Conservation (phyloP, 2,113 vertebrate genomes). For the Chaetura pelagica region DNA sequence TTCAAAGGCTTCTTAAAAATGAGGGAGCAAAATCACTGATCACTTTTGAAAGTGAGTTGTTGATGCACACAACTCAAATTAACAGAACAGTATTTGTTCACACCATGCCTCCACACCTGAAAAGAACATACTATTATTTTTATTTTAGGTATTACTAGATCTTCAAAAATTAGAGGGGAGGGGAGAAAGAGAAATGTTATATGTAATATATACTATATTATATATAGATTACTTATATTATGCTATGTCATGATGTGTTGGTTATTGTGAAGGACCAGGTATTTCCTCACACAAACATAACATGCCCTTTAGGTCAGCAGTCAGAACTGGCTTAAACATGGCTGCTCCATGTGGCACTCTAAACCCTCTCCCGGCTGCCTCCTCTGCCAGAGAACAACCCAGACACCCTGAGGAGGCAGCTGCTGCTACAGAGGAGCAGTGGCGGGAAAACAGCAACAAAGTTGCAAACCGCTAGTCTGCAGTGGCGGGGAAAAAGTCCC, state of each 20-base stretch:
- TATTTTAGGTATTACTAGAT: neutral
- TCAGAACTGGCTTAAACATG: too few species aligned
- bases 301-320: too few species aligned
- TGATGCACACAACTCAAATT: neutral
- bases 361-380: too few species aligned
- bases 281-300: too few species aligned
- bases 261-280: too few species aligned
- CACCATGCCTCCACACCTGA: neutral
- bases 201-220: neutral
- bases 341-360: too few species aligned
- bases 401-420: too few species aligned
- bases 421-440: too few species aligned
- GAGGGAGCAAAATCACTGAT: neutral
- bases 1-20: neutral
- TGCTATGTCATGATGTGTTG: neutral
- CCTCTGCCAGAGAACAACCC: too few species aligned
- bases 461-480: too few species aligned
- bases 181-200: neutral
- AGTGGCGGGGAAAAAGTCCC: too few species aligned
- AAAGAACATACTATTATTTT: neutral
- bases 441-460: too few species aligned
- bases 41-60: neutral
- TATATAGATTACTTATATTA: neutral
- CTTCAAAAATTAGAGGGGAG: neutral
- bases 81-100: neutral